Evolutionary conservation across 1,140 invertebrate genomes (phyloP).

Genomic region (Listronotus oregonensis): DNA sequence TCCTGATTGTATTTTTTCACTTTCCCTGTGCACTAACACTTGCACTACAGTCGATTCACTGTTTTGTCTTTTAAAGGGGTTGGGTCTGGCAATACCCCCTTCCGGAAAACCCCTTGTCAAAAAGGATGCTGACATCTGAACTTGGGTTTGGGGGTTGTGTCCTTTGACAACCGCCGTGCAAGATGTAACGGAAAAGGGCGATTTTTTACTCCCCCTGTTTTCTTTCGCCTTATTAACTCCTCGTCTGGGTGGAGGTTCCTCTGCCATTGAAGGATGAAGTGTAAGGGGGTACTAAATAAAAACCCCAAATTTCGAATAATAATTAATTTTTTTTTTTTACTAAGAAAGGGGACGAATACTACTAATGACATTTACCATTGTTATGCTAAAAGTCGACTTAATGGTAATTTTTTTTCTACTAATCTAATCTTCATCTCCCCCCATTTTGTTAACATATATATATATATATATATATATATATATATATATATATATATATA

Average conservation of each 20-base stretch:
- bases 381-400: too few relatives aligned
- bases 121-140: slow-evolving; percentile 74
- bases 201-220: slow-evolving; percentile 61
- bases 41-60: slow-evolving; percentile 72
- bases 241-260: slow-evolving; percentile 58
- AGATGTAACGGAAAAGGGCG: slow-evolving; percentile 44
- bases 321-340: too few relatives aligned
- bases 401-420: too few relatives aligned
- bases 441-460: too few relatives aligned
- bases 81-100: slow-evolving; percentile 59
- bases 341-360: too few relatives aligned
- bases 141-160: slow-evolving; percentile 39
- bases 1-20: slow-evolving; percentile 74
- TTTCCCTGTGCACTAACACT: slow-evolving; percentile 80
- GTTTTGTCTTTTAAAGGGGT: slow-evolving; percentile 58
- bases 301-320: slow-evolving; percentile 30
- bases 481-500: too few relatives aligned
- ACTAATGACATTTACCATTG: too few relatives aligned
- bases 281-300: slow-evolving; percentile 39
- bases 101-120: slow-evolving; percentile 80
- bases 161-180: slow-evolving; percentile 34
- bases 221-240: slow-evolving; percentile 62
- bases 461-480: too few relatives aligned
- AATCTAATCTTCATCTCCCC: too few relatives aligned
- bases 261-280: slow-evolving; percentile 51